Percentiles rank a stretch among this genome's conserved stretches.
phyloP scores from a whole-genome alignment of 2,888 invertebrate species.

The Penaeus monodon region DNA sequence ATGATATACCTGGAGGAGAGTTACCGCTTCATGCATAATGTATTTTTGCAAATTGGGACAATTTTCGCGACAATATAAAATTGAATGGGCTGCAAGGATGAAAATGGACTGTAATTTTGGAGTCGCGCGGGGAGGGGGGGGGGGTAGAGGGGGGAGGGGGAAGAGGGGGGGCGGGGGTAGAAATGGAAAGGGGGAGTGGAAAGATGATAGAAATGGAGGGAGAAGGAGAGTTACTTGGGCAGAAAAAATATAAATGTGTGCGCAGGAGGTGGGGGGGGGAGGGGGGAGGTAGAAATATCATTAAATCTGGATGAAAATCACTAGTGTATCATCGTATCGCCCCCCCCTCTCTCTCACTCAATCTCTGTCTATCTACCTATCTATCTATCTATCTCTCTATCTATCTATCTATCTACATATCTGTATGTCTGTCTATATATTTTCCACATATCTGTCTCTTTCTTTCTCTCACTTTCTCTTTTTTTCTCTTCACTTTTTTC shows the following conservation, averaged over 20 bases:
- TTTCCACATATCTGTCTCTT: too few relatives aligned
- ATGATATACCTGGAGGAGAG: slow-evolving; percentile 59
- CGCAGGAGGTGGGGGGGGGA: neutral
- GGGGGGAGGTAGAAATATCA: slow-evolving; percentile 1
- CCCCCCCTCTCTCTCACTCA: neutral
- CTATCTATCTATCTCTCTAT: too few relatives aligned
- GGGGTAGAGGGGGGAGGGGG: neutral
- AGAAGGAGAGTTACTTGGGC: neutral
- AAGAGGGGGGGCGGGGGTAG: neutral
- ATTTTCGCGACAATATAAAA: slow-evolving; percentile 62
- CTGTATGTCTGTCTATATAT: too few relatives aligned
- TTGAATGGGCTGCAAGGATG: slow-evolving; percentile 57
- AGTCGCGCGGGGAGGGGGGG: neutral
- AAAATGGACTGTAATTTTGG: slow-evolving; percentile 53
- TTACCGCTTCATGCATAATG: slow-evolving; percentile 59
- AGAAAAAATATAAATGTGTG: neutral
- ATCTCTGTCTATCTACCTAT: too few relatives aligned
- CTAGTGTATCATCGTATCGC: neutral
- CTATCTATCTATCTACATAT: too few relatives aligned
- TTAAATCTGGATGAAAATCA: slow-evolving; percentile 1
- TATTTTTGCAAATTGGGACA: slow-evolving; percentile 58
- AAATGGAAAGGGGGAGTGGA: neutral
- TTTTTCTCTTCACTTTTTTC: neutral
- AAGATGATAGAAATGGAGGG: neutral
- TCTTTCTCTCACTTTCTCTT: too few relatives aligned